Conservation (phyloP, 2,797 vertebrate genomes). For the Ceyx erithaca region DNA sequence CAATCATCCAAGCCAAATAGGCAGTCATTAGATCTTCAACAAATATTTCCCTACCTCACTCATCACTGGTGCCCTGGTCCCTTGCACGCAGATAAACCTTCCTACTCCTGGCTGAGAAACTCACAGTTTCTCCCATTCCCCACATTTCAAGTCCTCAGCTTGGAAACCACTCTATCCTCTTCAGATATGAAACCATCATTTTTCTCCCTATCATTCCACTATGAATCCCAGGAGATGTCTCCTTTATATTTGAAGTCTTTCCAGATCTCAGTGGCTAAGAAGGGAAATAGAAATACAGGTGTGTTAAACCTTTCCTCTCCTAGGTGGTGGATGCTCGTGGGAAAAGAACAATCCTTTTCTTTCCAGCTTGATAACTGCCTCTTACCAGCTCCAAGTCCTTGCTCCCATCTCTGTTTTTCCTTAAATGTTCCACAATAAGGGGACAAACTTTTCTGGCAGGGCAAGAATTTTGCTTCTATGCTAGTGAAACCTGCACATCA, state of each 20-base stretch:
- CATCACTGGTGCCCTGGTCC: accelerated
- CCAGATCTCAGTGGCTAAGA: neutral
- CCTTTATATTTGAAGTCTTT: neutral
- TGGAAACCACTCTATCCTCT: neutral
- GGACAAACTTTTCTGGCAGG: neutral
- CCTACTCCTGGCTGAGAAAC: neutral
- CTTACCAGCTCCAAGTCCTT: neutral
- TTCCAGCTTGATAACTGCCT: neutral
- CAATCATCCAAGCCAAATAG: neutral
- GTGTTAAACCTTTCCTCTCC: neutral
- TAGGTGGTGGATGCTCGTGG: neutral
- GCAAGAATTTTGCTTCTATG: neutral
- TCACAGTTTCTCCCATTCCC: neutral
- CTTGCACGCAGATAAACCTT: neutral
- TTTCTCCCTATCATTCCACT: neutral
- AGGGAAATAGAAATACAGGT: neutral
- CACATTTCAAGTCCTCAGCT: neutral
- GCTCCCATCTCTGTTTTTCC: neutral
- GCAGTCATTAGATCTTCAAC: neutral
- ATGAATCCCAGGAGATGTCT: neutral
- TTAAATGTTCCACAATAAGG: neutral
- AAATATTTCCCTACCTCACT: neutral
- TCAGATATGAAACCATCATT: neutral
- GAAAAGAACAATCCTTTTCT: neutral
- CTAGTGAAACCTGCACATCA: neutral